Evolutionary conservation across 2,888 invertebrate genomes (phyloP), one percentile per base, ranked within the genome.

Genomic region (Heterodera filipjevi): DNA sequence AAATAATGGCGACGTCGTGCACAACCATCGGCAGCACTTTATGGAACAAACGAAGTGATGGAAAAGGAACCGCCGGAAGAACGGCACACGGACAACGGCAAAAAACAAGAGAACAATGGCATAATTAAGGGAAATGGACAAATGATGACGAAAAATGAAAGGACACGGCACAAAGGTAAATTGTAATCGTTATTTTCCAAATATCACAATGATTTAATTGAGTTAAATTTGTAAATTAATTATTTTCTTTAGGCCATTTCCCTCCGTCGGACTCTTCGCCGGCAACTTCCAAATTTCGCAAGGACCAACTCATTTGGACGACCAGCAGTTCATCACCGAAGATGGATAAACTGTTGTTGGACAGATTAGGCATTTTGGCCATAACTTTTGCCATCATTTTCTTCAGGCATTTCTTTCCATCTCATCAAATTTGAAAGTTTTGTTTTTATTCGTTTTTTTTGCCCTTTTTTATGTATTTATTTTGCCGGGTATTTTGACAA

Each of bases 261-360:
- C 2, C 27, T 22, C 59, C 59, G 3, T 22, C 59, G n/a, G 19
- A 3, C n/a, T 59, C 59, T 59, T n/a, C 59, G 59, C 59, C 59
- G 22, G 27, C 59, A 19, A 6, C 10, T n/a, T 10, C 59, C 16
- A 22, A n/a, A n/a, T 59, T 59, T n/a, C n/a, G n/a, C n/a, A 59
- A 68, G 33, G 66, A 68, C 16, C 66, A 68, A 68, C n/a, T 59
- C n/a, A 59, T 59, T 59, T 59, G 59, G 59, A 59, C 59, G 22
- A 59, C 59, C 1, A 59, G 3, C n/a, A 22, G 0, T 5, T 22
- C 59, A 22, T 3, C 22, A 27, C 3, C 59, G 59, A 59, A 10
- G 3, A 59, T 59, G 59, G n/a, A 49, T 8, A 59, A 49, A 16
- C 46, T 49, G 2, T 10, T n/a, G 5, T n/a, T 22, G n/a, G n/a